Conservation (phyloP, 2,113 vertebrate genomes). For the Anser brachyrhynchus region DNA sequence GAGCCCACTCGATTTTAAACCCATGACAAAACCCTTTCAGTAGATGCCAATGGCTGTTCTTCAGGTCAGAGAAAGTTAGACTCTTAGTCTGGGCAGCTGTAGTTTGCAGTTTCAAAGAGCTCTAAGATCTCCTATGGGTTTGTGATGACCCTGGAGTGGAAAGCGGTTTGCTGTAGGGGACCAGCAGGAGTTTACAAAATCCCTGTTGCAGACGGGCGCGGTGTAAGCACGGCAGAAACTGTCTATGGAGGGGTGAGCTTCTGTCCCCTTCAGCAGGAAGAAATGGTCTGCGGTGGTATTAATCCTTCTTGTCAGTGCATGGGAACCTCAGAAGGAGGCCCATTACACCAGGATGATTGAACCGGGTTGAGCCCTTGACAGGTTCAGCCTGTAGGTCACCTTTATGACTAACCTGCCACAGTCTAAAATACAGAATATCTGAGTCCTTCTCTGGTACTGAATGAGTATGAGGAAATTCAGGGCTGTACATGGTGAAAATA, state of each 20-base stretch:
- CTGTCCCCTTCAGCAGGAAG: neutral
- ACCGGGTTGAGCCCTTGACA: rapidly evolving
- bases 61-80: neutral
- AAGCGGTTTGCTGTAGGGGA: neutral
- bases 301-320: rapidly evolving
- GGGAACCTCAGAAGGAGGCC: neutral
- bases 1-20: neutral
- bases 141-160: neutral
- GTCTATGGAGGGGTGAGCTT: neutral
- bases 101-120: neutral
- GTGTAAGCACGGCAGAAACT: neutral
- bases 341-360: neutral
- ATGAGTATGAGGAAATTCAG: neutral
- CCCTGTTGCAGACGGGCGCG: neutral
- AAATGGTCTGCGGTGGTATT: neutral
- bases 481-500: neutral
- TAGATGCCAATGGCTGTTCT: neutral
- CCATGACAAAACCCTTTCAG: neutral
- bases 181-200: neutral
- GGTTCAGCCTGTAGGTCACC: neutral
- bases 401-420: neutral
- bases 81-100: neutral
- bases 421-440: neutral
- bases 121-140: neutral
- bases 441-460: neutral